Base-by-base conservation (phyloP, 2,888 invertebrate genomes). In the Pimpla rufipes region DNA sequence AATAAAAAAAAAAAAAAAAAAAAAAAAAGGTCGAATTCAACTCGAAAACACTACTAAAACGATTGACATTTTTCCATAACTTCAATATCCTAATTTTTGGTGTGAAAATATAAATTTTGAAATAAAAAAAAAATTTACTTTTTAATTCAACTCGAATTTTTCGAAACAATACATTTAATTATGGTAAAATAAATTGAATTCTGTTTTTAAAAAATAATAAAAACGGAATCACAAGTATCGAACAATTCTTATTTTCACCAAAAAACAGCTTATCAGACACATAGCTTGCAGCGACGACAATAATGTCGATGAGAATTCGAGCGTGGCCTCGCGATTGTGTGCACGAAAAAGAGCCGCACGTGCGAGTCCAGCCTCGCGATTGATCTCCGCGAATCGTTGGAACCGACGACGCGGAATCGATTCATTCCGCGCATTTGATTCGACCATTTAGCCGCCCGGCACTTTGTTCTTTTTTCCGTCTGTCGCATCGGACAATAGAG, bases 401-500 rank as follows among this genome's bases (percentile, higher is more conserved):
- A 45, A 66, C 45, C 66, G 42, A 66, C 42, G 40, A 66, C 45
- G 45, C 45, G 42, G 66, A 16, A 16, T 42, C 66, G 45, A 45
- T 45, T 66, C 40, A 42, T 66, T 66, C 66, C 37, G 23, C 11
- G 13, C 40, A 74, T 74, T 62, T 23, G 13, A 40, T 40, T 62
- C 62, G 52, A 42, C 35, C 47, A 37, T 59, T 70, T 40, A 62
- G 40, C 47, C 29, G 13, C 21, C 18, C 16, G n/a, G n/a, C 50
- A 35, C 64, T 73, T 79, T 81, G 68, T 50, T 64, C 47, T 47
- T 18, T 37, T 67, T 57, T 16, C 40, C 11, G 45, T 23, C 37
- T 80, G 57, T n/a, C 74, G 67, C 29, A 16, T 57, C 37, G 67
- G 35, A 5, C 67, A 71, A 79, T 55, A 70, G 77, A 80, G 45